Base-by-base conservation (phyloP, 2,113 vertebrate genomes). In the Nestor notabilis region DNA sequence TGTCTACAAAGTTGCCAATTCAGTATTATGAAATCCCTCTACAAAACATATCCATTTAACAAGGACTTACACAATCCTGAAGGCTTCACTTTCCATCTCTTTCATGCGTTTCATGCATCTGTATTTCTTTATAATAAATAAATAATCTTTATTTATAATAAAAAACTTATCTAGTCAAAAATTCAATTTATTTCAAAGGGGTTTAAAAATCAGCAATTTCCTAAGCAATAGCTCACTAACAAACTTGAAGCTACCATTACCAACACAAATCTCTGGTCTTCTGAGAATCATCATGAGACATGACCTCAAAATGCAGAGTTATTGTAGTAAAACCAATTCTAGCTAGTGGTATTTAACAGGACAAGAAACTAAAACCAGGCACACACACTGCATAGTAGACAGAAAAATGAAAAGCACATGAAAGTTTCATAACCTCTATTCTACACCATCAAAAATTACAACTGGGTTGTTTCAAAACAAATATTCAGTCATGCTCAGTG, bases 371-470 rank as follows among this genome's bases (percentile, higher is more conserved):
- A 81, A 91, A 84, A 53, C 61, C 33, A 77, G 76, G 47, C 83
- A 83, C 27, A 92, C 43, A 39, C 21, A 56, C 13, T 79, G 70
- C 53, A 68, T 64, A 63, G 13, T 77, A 90, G 70, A 93, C 0
- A 35, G 13, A 70, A 89, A 90, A 95, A 49, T 46, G 17, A 24
- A 53, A 90, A 71, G 63, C 23, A 79, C 1, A 0, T 37, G 47
- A 0, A 41, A 47, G 31, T 90, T 95, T 83, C 77, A 47, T 31
- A 82, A 89, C 56, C 77, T 76, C 70, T 96, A 52, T 71, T 82
- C 95, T n/a, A 89, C 17, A 88, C 87, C 44, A 94, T 86, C 37
- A 81, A 84, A 95, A 95, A 58, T 37, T n/a, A 93, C 24, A 85
- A 29, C 25, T 50, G 21, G 5, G 8, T 72, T 60, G 41, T 69